Conservation (phyloP, 1,140 invertebrate genomes). For the Littorina saxatilis region DNA sequence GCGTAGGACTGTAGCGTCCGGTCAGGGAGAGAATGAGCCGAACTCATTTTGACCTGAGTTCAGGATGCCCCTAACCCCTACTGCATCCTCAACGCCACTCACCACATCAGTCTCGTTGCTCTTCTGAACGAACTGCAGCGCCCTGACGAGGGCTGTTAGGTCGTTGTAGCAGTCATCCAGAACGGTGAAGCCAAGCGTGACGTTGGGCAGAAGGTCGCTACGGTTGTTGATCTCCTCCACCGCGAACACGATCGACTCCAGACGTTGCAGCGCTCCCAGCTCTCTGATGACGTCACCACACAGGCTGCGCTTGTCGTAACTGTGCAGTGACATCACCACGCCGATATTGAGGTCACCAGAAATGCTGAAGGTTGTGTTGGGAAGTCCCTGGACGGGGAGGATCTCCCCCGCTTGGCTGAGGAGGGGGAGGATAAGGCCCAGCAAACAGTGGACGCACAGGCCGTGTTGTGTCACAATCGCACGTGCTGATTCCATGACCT, state of each 20-base stretch:
- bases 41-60: not conserved
- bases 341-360: too few species aligned
- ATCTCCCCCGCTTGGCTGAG: too few species aligned
- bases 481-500: too few species aligned
- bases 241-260: constrained; percentile 88
- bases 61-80: not conserved
- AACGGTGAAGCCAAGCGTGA: constrained; percentile 83
- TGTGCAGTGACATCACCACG: constrained; percentile 8
- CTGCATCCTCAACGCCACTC: not conserved
- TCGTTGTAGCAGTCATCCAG: constrained; percentile 86
- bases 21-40: too few species aligned
- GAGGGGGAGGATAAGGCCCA: too few species aligned
- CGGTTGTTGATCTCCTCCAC: constrained; percentile 84
- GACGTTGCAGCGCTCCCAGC: constrained; percentile 80
- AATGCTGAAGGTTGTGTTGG: too few species aligned
- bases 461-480: too few species aligned
- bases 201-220: constrained; percentile 77
- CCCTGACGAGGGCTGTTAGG: constrained; percentile 80
- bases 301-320: not conserved
- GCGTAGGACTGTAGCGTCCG: too few species aligned
- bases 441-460: too few species aligned
- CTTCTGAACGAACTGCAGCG: not conserved
- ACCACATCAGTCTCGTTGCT: not conserved
- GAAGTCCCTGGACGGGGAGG: too few species aligned
- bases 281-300: constrained; percentile 23